These are phyloP conservation scores for Leuctra nigra DNA, from an alignment of 2,888 invertebrate genomes.

Conservation along the genomic window DNA sequence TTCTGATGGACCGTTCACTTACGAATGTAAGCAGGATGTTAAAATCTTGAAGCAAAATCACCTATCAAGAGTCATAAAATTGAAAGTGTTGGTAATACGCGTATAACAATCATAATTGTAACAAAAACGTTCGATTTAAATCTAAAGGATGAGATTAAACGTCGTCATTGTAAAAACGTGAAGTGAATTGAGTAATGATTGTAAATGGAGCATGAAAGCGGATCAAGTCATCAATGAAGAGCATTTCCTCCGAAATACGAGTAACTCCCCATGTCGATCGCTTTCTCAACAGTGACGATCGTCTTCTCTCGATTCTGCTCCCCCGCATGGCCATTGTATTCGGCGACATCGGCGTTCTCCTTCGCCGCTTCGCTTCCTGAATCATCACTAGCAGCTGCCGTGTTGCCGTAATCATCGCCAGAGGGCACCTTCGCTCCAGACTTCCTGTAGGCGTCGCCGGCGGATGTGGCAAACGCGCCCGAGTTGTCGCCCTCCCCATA, in stretches of 20 bases:
- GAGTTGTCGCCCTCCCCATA: slow-evolving; percentile 6
- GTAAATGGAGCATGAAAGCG: too few relatives aligned
- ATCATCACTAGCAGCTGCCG: background rate
- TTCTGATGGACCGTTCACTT: too few relatives aligned
- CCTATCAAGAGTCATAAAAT: too few relatives aligned
- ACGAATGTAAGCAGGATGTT: too few relatives aligned
- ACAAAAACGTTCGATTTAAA: too few relatives aligned
- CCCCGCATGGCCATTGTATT: background rate
- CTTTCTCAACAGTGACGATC: slow-evolving; percentile 6
- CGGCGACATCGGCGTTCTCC: background rate
- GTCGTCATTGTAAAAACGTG: too few relatives aligned
- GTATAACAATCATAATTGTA: too few relatives aligned
- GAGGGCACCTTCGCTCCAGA: background rate
- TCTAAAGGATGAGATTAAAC: too few relatives aligned
- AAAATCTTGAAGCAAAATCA: background rate
- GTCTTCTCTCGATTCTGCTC: too few relatives aligned
- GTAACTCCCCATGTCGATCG: slow-evolving; percentile 11
- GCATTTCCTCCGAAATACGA: slow-evolving; percentile 3
- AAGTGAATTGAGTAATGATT: too few relatives aligned
- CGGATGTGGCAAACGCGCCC: background rate
- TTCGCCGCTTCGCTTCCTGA: background rate
- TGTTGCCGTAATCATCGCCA: background rate
- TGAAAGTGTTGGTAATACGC: too few relatives aligned
- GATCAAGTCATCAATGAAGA: background rate
- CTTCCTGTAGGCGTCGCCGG: slow-evolving; percentile 5